Evolutionary conservation across 2,888 invertebrate species (phyloP), one percentile per base, ranked within the genome.

Genomic region (Herminia tarsipennalis): DNA sequence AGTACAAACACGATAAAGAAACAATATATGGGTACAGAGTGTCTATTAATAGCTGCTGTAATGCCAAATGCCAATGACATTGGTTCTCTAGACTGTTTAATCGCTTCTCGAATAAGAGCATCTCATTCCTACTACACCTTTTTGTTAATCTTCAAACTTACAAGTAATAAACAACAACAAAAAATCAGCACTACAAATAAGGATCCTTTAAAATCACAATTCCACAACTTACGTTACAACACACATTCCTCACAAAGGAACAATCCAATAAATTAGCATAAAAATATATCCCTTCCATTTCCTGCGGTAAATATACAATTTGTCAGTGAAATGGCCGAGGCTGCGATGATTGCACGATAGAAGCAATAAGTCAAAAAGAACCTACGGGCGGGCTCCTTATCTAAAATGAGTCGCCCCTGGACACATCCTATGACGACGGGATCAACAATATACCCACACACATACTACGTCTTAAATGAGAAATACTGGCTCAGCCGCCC

Each of bases 341-440:
- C 39, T 45, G 36, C 40, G 45, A 48, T 42, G 43, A 55, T 49
- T 38, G 33, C 17, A 34, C 45, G 47, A 60, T 56, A 60, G 37
- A 43, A 48, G 62, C 53, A 52, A 59, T 65, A 66, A 66, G 59
- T 65, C 65, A 64, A 61, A 21, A 58, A 42, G 12, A 45, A 29
- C 40, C 38, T 51, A 47, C 48, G 44, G 51, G 27, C 37, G 35
- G 27, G 40, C 28, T 42, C 25, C 66, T 70, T 72, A 72, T 72
- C 71, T 72, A 38, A 67, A 72, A 72, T 61, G 63, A 69, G 61
- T 53, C 35, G 64, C 68, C 70, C 38, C 53, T 60, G 66, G 66
- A 56, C 66, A 61, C 47, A 41, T 45, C 34, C 47, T 46, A 37
- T 53, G 56, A 53, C 53, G 50, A 57, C 56, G 35, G 43, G 36